These are phyloP conservation scores for Eunapius fragilis DNA, from an alignment of 37 sponge, comb jelly and placozoan genomes.

Conservation along the genomic window DNA sequence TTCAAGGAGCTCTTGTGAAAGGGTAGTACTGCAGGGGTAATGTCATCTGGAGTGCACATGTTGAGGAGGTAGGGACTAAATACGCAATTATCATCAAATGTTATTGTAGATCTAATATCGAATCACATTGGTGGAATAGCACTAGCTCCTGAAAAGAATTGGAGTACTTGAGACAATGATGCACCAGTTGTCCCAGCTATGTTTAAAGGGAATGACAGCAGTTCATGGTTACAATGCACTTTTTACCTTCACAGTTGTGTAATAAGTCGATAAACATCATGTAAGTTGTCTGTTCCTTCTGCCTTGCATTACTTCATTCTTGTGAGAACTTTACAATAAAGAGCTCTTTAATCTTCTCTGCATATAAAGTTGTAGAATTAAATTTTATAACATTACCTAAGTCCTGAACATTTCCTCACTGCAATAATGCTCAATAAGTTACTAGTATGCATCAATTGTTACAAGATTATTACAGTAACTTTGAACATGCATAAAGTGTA, in stretches of 20 bases:
- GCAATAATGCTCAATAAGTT: neutral
- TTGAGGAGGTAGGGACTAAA: neutral
- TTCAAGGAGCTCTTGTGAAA: too few relatives aligned
- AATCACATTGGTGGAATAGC: neutral
- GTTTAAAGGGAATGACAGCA: neutral
- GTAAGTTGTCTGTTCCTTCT: neutral
- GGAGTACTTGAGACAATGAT: neutral
- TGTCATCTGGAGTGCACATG: neutral
- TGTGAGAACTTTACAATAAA: too few relatives aligned
- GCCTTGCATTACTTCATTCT: neutral
- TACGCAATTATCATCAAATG: neutral
- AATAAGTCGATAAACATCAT: neutral
- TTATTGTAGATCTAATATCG: neutral
- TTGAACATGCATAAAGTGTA: too few relatives aligned
- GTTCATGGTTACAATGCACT: neutral
- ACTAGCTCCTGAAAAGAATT: neutral
- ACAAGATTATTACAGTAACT: neutral
- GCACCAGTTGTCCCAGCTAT: neutral
- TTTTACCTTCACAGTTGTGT: neutral
- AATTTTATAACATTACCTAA: neutral
- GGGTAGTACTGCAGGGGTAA: neutral
- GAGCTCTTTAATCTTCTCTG: neutral
- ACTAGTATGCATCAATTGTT: neutral
- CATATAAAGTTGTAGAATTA: neutral
- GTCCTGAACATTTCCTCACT: too few relatives aligned